Conservation (phyloP, 2,797 vertebrate species). For the Tachyglossus aculeatus region DNA sequence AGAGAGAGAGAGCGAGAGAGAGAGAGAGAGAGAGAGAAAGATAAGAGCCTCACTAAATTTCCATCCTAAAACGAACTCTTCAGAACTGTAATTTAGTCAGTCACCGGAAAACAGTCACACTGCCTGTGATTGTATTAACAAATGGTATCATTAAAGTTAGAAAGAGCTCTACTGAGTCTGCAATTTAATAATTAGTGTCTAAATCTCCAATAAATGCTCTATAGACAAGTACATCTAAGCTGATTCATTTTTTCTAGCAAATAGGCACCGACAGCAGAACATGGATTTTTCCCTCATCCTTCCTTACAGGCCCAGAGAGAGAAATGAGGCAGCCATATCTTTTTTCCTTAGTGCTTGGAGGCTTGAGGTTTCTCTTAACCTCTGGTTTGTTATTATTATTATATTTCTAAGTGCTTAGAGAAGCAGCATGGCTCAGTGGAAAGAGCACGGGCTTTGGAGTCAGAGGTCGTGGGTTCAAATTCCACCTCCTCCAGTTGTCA, state of each 20-base stretch:
- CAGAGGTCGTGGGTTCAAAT: too few species aligned
- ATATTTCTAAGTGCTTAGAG: too few species aligned
- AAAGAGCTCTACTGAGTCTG: neutral
- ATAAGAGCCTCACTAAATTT: constrained; percentile 27
- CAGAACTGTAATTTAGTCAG: constrained; percentile 31
- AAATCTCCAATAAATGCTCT: constrained; percentile 10
- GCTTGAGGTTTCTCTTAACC: neutral
- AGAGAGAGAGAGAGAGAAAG: constrained; percentile 44
- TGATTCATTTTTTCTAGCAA: neutral
- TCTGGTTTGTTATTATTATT: neutral
- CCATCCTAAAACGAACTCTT: constrained; percentile 36
- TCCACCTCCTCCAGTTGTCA: too few species aligned
- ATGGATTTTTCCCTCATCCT: constrained; percentile 23
- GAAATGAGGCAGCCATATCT: neutral
- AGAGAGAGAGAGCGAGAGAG: too few species aligned
- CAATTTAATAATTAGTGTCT: constrained; percentile 50
- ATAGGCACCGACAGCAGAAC: neutral
- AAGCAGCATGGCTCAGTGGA: too few species aligned
- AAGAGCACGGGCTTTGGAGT: too few species aligned
- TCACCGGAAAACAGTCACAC: constrained; percentile 28
- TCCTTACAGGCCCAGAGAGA: constrained; percentile 1
- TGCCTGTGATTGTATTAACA: constrained; percentile 47
- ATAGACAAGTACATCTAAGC: neutral
- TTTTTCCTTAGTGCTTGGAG: neutral
- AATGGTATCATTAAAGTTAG: neutral